phyloP scores from a whole-genome alignment of 2,113 vertebrate species.

The Rhipidura dahli region DNA sequence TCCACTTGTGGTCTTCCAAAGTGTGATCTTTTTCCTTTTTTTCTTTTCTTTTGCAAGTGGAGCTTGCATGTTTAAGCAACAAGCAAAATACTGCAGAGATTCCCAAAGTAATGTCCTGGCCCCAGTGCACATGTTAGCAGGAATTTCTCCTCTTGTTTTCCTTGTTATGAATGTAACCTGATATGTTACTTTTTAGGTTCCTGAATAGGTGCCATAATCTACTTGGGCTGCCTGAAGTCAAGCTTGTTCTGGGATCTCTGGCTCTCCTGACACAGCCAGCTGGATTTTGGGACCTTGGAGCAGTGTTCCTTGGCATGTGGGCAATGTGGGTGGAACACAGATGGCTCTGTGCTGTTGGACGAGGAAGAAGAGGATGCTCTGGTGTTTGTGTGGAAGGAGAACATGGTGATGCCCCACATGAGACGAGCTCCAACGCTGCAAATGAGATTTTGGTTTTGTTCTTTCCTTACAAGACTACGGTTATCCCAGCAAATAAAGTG shows the following conservation, averaged over 20 bases:
- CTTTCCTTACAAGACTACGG: not conserved
- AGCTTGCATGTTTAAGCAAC: not conserved
- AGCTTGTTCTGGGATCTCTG: not conserved
- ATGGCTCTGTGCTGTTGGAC: fast-evolving
- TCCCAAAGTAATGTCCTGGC: not conserved
- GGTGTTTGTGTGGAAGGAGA: not conserved
- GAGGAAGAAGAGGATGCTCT: not conserved
- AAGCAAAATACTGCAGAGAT: not conserved
- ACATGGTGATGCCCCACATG: fast-evolving
- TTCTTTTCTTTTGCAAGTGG: not conserved
- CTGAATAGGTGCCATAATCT: not conserved
- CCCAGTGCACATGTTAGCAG: not conserved
- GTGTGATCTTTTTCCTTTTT: too few relatives aligned
- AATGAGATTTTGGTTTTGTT: not conserved
- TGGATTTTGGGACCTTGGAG: not conserved
- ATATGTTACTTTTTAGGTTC: not conserved
- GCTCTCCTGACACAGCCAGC: not conserved
- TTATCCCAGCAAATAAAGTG: not conserved
- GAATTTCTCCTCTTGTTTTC: not conserved
- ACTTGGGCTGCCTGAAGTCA: fast-evolving
- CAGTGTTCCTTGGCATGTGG: not conserved
- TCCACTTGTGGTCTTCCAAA: not conserved
- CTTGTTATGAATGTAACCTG: not conserved
- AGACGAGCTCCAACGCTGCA: not conserved
- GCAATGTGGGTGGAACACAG: fast-evolving